Base-by-base conservation (phyloP, 2,113 vertebrate genomes). In the Pycnonotus jocosus region DNA sequence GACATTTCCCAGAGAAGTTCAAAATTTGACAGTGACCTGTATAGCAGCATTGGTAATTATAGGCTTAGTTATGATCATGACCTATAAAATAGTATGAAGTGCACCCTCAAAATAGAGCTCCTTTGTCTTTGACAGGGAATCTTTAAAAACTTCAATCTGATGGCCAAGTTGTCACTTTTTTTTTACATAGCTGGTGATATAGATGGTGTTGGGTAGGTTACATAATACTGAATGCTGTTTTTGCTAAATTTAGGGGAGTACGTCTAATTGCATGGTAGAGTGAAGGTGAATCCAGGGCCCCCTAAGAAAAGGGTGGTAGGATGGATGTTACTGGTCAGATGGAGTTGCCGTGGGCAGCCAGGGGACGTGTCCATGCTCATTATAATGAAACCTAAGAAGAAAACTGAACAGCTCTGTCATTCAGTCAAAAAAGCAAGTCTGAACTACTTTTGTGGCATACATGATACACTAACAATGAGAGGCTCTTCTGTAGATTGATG, bases 401-500 rank as follows among this genome's bases (percentile, higher is more conserved):
- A 83, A 48, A 35, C 5, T 4, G 25, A 48, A 42, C n/a, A 44
- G 28, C 8, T 92, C 47, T 60, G 22, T 38, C 20, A 27, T 56
- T 65, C 33, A 38, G 2, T 48, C 16, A 54, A 0, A 77, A 77
- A 77, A 27, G 51, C 5, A 2, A 31, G 30, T 40, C 51, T 60
- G 73, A 92, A 27, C 16, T 7, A 13, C 31, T 71, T 83, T 70
- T 78, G 28, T 1, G 10, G 23, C 78, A 7, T 30, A 4, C 0
- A 0, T 2, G 5, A 12, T 31, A 11, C 4, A 16, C 15, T 8
- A 20, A 6, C 0, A 3, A 5, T 24, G 44, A 18, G 38, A 47
- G 21, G 5, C 24, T 76, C 30, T 73, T 90, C 30, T 2, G 73
- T 47, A 48, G 12, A 16, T 48, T 35, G 18, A 57, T 53, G 40